Evolutionary conservation across 2,888 invertebrate species (phyloP).

Genomic region (Tetragnatha montana): DNA sequence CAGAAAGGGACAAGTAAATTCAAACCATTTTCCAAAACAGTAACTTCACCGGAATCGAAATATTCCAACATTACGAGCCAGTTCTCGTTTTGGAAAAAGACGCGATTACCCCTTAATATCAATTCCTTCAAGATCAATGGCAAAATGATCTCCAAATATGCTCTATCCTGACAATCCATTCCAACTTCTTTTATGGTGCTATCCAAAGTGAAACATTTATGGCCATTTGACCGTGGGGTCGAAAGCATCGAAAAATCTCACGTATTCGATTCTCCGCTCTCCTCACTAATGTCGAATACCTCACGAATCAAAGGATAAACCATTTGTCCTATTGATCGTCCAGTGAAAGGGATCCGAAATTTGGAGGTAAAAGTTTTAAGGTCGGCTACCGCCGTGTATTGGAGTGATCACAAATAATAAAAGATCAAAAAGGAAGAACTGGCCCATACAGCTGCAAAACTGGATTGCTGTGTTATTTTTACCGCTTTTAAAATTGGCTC

Average conservation of each 20-base stretch:
- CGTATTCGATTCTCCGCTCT: slow-evolving; percentile 45
- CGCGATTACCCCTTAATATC: neutral
- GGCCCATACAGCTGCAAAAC: neutral
- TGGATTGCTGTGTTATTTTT: neutral
- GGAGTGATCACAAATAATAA: neutral
- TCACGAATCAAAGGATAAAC: slow-evolving; percentile 51
- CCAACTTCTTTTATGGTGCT: slow-evolving; percentile 40
- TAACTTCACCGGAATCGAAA: neutral
- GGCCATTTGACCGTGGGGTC: slow-evolving; percentile 48
- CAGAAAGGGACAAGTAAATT: too few species aligned
- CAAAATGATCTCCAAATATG: slow-evolving; percentile 52
- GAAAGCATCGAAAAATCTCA: slow-evolving; percentile 53
- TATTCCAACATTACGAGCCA: neutral
- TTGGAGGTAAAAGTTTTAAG: slow-evolving; percentile 1
- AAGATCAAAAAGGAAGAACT: neutral
- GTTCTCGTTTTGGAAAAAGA: neutral
- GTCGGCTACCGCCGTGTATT: neutral
- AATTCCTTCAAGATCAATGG: slow-evolving; percentile 46
- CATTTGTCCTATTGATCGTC: slow-evolving; percentile 47
- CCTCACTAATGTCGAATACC: slow-evolving; percentile 42
- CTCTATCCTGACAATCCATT: slow-evolving; percentile 45
- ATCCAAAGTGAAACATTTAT: slow-evolving; percentile 53
- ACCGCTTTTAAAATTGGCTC: neutral
- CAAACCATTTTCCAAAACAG: neutral
- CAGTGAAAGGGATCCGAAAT: slow-evolving; percentile 12